Evolutionary conservation across 2,888 invertebrate species (phyloP).

Genomic region (Automeris io): DNA sequence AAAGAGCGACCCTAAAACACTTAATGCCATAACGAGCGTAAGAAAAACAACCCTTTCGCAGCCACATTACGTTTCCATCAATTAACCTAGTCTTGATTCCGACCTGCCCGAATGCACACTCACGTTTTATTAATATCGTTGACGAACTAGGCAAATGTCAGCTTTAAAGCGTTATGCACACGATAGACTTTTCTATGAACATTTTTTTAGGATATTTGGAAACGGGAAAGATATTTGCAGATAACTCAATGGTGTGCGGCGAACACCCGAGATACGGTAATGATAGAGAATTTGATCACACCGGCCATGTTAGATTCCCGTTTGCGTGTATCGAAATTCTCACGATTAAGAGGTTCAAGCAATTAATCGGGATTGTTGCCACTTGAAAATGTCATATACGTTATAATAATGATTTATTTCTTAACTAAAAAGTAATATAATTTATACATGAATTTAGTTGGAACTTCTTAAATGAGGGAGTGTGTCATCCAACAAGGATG

Average conservation of each 20-base stretch:
- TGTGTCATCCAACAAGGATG: too few species aligned
- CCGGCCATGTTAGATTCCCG: not conserved
- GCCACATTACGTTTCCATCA: conserved; percentile 22
- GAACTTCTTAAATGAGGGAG: too few species aligned
- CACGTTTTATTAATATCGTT: conserved; percentile 3
- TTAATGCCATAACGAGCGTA: conserved; percentile 16
- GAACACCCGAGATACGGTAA: conserved; percentile 23
- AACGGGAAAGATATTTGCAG: conserved; percentile 17
- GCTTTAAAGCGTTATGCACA: not conserved
- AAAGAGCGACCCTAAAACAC: not conserved
- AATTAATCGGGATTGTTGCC: too few species aligned
- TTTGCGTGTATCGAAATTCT: not conserved
- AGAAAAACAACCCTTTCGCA: conserved; percentile 22
- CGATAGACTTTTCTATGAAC: not conserved
- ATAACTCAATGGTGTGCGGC: conserved; percentile 20
- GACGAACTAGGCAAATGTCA: not conserved
- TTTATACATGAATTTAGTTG: too few species aligned
- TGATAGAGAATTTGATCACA: conserved; percentile 7
- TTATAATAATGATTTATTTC: too few species aligned
- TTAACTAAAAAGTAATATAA: too few species aligned
- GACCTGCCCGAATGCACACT: conserved; percentile 16
- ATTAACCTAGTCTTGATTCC: conserved; percentile 19
- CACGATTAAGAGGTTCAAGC: too few species aligned
- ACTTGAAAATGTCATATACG: too few species aligned
- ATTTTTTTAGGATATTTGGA: not conserved